Conservation (phyloP, 2,797 vertebrate genomes). For the Poecilia velifera region DNA sequence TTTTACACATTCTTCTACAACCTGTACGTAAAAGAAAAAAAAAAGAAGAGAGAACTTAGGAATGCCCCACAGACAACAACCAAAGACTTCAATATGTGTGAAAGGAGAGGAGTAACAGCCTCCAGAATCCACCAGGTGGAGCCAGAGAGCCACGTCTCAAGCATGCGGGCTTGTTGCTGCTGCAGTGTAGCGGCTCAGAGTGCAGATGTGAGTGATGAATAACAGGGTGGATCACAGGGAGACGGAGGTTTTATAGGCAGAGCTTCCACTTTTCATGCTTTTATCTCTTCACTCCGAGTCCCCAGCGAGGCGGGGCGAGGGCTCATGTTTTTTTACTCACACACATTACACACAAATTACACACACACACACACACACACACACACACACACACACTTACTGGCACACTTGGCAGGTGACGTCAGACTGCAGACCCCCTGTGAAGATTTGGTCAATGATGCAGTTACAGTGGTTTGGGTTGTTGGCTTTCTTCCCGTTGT, state of each 20-base stretch:
- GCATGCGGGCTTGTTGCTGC: slow-evolving; percentile 81
- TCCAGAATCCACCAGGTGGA: slow-evolving; percentile 59
- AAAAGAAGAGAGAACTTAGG: not conserved
- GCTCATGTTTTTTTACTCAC: not conserved
- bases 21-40: not conserved
- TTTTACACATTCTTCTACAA: not conserved
- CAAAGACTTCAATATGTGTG: not conserved
- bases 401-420: slow-evolving; percentile 99
- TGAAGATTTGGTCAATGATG: slow-evolving; percentile 98
- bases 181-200: slow-evolving; percentile 71
- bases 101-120: not conserved
- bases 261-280: not conserved
- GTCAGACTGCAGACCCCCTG: slow-evolving; percentile 93
- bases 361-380: slow-evolving; percentile 44
- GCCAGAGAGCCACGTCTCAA: slow-evolving; percentile 51
- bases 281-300: not conserved
- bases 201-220: slow-evolving; percentile 19
- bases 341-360: not conserved
- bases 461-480: slow-evolving; percentile 97
- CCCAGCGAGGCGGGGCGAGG: not conserved
- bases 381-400: slow-evolving; percentile 77
- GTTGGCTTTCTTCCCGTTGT: slow-evolving; percentile 97
- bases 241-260: not conserved
- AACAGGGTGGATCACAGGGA: not conserved
- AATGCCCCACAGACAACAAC: not conserved